phyloP scores from a whole-genome alignment of 2,888 invertebrate genomes.

The Apomyelois bistriatella region DNA sequence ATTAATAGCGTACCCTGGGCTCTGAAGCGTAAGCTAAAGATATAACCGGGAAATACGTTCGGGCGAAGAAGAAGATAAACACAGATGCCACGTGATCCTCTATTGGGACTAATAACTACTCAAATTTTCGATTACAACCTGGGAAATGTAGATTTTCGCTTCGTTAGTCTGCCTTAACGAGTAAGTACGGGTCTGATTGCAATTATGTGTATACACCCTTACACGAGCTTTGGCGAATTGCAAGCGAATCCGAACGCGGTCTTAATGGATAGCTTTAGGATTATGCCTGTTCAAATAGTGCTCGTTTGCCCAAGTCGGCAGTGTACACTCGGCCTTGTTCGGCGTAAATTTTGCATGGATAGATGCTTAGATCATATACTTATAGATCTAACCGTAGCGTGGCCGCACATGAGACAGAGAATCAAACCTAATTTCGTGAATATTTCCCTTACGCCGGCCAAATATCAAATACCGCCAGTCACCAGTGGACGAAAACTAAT shows the following conservation, averaged over 20 bases:
- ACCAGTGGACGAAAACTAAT: too few species aligned
- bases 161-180: slow-evolving; percentile 5
- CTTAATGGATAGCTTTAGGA: slow-evolving; percentile 7
- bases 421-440: too few species aligned
- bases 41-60: too few species aligned
- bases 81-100: too few species aligned
- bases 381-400: too few species aligned
- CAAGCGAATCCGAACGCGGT: background rate
- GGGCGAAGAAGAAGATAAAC: too few species aligned
- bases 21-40: too few species aligned
- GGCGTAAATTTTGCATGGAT: slow-evolving; percentile 1
- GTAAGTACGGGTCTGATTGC: background rate
- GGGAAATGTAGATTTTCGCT: background rate
- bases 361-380: background rate
- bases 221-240: background rate
- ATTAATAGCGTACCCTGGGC: too few species aligned
- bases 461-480: too few species aligned
- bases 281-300: slow-evolving; percentile 8
- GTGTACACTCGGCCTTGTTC: background rate
- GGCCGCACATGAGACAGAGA: too few species aligned
- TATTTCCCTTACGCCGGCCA: too few species aligned
- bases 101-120: background rate
- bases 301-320: slow-evolving; percentile 3
- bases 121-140: background rate
- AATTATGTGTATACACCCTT: slow-evolving; percentile 6